Evolutionary conservation across 2,113 vertebrate genomes (phyloP), one percentile per base, ranked within the genome.

Genomic region (Diglossa brunneiventris): DNA sequence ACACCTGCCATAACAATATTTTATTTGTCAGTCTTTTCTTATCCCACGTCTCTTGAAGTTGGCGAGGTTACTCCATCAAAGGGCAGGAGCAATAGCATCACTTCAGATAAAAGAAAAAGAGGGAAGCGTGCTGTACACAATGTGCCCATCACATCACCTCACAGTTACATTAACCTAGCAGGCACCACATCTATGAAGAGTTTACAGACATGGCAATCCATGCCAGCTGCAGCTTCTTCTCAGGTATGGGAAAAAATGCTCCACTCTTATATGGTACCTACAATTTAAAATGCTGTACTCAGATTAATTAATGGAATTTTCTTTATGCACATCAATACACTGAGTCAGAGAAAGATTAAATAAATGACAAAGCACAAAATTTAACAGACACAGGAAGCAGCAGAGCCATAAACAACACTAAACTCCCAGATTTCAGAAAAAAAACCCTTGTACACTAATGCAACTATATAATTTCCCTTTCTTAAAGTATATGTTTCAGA

Each of bases 1-100:
- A 90, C 84, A 95, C 62, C 86, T 95, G 92, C 94, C 94, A 94
- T 76, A 93, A 95, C 66, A 96, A 92, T 92, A 92, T 81, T 96
- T 96, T 86, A 92, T 93, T 94, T 96, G 92, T 94, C 93, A 89
- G 79, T 72, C 92, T 87, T 84, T 94, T 78, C 94, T 80, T 80
- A 86, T 87, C 79, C 73, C 62, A 11, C 78, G 83, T 90, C 90
- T 95, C 83, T 58, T 90, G 75, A 91, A 97, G 81, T 79, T 95
- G 82, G 66, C 88, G 93, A 67, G 73, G 83, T 88, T 90, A 90
- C 53, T 81, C 76, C 83, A 93, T 96, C 93, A 96, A 94, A 96
- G 80, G 58, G 44, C 85, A 92, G 80, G n/a, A 95, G 80, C 82
- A 89, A 93, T 87, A 81, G 76, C 86, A 93, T 93, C 90, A 66